Conservation (phyloP, 2,888 invertebrate genomes). For the Xestia rhomboidea region DNA sequence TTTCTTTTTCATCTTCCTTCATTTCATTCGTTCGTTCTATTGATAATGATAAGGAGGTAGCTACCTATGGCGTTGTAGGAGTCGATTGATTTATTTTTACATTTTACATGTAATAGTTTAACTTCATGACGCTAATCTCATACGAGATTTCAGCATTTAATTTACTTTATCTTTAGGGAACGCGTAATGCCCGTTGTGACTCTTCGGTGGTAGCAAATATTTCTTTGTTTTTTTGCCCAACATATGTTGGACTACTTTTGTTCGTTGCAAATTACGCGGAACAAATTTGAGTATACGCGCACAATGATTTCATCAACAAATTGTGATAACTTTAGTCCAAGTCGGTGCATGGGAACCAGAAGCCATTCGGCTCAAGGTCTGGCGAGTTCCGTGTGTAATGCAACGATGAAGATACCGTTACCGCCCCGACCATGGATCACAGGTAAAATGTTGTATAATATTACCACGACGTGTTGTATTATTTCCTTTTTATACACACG, state of each 20-base stretch:
- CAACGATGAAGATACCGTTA: constrained; percentile 88
- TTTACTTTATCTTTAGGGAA: constrained; percentile 73
- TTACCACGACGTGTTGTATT: constrained; percentile 55
- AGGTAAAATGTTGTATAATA: constrained; percentile 76
- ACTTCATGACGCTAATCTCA: constrained; percentile 87
- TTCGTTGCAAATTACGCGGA: constrained; percentile 74
- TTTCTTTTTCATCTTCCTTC: constrained; percentile 21
- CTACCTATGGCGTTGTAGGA: constrained; percentile 84
- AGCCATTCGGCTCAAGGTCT: constrained; percentile 88
- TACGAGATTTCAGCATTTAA: constrained; percentile 82
- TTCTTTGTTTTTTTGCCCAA: constrained; percentile 80
- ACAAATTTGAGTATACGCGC: constrained; percentile 64
- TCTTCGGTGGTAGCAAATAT: constrained; percentile 74
- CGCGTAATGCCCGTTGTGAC: constrained; percentile 70
- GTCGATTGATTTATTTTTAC: constrained; percentile 85
- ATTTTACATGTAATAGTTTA: constrained; percentile 86
- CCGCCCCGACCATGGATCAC: constrained; percentile 89
- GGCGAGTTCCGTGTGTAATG: constrained; percentile 78
- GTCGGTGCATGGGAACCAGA: constrained; percentile 75
- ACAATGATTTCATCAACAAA: constrained; percentile 79
- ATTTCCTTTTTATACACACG: constrained; percentile 2
- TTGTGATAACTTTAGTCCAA: constrained; percentile 72
- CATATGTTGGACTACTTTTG: constrained; percentile 84
- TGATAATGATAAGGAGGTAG: constrained; percentile 65
- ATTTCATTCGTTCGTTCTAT: constrained; percentile 49